A percentile compares a stretch with the other conserved stretches of the same genome.
Conservation (phyloP, 2,888 invertebrate species). For the Drosophila bunnanda region DNA sequence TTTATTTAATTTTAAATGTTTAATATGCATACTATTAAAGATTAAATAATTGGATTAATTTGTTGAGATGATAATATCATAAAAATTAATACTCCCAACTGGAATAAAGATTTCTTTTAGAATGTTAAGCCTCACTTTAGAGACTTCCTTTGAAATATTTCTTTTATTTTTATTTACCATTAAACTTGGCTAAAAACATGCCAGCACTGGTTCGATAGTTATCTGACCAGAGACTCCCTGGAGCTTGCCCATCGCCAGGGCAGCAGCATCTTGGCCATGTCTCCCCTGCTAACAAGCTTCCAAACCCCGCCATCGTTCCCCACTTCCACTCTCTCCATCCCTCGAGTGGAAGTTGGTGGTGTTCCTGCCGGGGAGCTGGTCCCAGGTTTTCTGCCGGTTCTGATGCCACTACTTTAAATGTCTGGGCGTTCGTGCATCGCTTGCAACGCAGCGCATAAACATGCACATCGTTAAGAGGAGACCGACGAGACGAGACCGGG, state of each 20-base stretch:
- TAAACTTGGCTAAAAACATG: background rate
- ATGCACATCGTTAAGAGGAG: conserved; percentile 70
- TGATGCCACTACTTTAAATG: conserved; percentile 59
- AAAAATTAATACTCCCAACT: background rate
- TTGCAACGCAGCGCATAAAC: conserved; percentile 61
- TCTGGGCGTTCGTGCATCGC: conserved; percentile 58
- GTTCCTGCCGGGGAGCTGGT: conserved; percentile 27
- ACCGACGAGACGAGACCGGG: conserved; percentile 22
- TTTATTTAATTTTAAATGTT: background rate
- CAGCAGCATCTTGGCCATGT: conserved; percentile 48
- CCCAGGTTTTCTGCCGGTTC: conserved; percentile 28
- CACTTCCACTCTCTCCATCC: background rate
- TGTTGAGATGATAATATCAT: no score
- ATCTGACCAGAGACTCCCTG: background rate
- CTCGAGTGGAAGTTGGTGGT: conserved; percentile 12
- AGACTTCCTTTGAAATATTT: background rate
- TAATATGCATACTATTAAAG: no score
- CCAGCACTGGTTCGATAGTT: conserved; percentile 10
- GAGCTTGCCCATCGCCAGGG: conserved; percentile 22
- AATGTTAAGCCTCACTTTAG: no score
- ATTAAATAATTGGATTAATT: no score
- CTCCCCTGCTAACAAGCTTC: conserved; percentile 69
- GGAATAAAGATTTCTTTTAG: background rate
- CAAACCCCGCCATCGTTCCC: conserved; percentile 1
- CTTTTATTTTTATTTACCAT: background rate